phyloP scores from a whole-genome alignment of 1,140 invertebrate genomes.

The Maniola jurtina region DNA sequence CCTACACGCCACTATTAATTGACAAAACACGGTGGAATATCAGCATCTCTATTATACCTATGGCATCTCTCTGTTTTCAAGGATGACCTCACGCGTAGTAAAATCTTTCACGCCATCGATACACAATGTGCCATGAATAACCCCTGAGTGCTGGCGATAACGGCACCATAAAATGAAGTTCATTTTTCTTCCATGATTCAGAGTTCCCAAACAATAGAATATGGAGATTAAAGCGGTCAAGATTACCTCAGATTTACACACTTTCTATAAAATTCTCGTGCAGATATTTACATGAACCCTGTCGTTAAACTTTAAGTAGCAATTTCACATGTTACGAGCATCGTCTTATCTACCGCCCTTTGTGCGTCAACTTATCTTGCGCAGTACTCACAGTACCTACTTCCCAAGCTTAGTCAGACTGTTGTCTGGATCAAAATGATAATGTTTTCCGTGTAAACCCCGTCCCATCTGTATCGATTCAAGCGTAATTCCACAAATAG shows the following conservation, averaged over 20 bases:
- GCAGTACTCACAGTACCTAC: constrained; percentile 30
- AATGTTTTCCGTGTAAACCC: constrained; percentile 18
- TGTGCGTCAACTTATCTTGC: constrained; percentile 51
- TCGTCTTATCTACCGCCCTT: constrained; percentile 53
- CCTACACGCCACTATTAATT: no score
- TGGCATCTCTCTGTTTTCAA: neutral
- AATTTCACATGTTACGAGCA: constrained; percentile 45
- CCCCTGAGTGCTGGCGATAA: constrained; percentile 32
- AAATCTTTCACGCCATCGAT: constrained; percentile 30
- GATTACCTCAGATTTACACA: constrained; percentile 20
- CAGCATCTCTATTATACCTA: no score
- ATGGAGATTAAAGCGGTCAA: constrained; percentile 18
- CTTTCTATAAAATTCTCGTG: constrained; percentile 35
- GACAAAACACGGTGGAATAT: no score
- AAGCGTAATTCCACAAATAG: neutral
- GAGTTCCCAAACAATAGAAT: constrained; percentile 39
- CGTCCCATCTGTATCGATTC: constrained; percentile 9
- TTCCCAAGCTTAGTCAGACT: constrained; percentile 27
- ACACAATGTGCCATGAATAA: constrained; percentile 37
- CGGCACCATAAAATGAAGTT: constrained; percentile 30
- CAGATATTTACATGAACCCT: constrained; percentile 39
- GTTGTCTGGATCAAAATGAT: constrained; percentile 26
- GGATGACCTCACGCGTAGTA: constrained; percentile 49
- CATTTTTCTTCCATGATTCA: constrained; percentile 47
- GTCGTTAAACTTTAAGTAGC: constrained; percentile 63